These are phyloP conservation scores for Drosophila kikkawai DNA, from an alignment of 1,140 invertebrate genomes.

Conservation along the genomic window DNA sequence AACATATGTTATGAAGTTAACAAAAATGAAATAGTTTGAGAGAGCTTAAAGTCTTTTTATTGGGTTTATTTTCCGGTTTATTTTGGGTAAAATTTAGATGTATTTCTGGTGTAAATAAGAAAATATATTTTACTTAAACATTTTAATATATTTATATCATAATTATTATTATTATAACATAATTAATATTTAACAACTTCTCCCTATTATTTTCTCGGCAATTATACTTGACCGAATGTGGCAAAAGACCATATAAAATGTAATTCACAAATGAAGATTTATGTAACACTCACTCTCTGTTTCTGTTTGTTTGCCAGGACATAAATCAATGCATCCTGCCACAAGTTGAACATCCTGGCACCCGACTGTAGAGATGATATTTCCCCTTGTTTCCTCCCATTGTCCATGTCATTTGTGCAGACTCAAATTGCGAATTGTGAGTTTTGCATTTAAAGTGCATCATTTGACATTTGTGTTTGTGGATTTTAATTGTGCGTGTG, in stretches of 20 bases:
- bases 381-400: background rate
- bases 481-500: conserved; percentile 17
- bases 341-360: conserved; percentile 37
- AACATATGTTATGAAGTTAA: too few relatives aligned
- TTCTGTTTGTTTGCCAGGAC: conserved; percentile 12
- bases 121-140: background rate
- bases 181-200: background rate
- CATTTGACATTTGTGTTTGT: conserved; percentile 24
- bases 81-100: background rate
- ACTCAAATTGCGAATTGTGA: conserved; percentile 16
- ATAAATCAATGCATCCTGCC: conserved; percentile 66
- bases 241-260: conserved; percentile 45
- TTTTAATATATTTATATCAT: background rate
- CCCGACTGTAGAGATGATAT: background rate
- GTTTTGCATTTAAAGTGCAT: conserved; percentile 53
- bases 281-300: conserved; percentile 15
- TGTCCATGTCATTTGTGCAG: conserved; percentile 9
- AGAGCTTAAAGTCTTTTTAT: too few relatives aligned
- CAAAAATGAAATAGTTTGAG: too few relatives aligned
- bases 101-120: background rate
- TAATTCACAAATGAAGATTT: conserved; percentile 52
- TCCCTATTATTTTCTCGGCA: background rate
- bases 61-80: too few relatives aligned
- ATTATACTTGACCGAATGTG: conserved; percentile 26
- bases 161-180: background rate